These are phyloP conservation scores for Coranthus polyacanthus DNA, from an alignment of 2,797 vertebrate genomes.

Conservation along the genomic window DNA sequence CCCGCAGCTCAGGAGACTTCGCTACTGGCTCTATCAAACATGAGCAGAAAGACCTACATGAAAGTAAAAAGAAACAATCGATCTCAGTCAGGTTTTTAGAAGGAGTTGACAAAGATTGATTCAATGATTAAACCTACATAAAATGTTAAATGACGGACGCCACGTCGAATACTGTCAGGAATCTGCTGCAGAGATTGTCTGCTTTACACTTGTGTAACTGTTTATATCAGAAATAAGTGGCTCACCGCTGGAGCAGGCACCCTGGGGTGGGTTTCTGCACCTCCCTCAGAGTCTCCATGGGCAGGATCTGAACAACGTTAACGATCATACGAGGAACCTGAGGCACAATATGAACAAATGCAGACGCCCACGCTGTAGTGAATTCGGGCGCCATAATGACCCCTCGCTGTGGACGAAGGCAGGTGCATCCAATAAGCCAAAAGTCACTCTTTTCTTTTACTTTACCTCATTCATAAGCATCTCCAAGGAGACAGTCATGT, in stretches of 20 bases:
- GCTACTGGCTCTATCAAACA: constrained; percentile 81
- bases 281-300: constrained; percentile 84
- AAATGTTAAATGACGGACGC: too few relatives aligned
- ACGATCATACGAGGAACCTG: constrained; percentile 89
- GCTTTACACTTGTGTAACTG: not conserved
- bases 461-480: constrained; percentile 88
- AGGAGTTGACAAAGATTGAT: too few relatives aligned
- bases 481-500: constrained; percentile 85
- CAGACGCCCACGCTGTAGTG: not conserved
- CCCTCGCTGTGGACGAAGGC: not conserved
- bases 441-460: not conserved
- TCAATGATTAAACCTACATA: too few relatives aligned
- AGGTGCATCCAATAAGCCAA: not conserved
- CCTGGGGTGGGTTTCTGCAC: constrained; percentile 84
- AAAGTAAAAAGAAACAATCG: constrained; percentile 1
- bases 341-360: constrained; percentile 3
- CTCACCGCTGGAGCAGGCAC: constrained; percentile 83
- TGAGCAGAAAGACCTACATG: constrained; percentile 83
- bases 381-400: not conserved
- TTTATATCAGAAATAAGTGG: not conserved
- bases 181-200: not conserved
- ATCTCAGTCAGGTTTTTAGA: too few relatives aligned
- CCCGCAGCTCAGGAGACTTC: constrained; percentile 79
- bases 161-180: not conserved
- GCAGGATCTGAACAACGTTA: constrained; percentile 85